A percentile compares a stretch with the other conserved stretches of the same genome.
These are phyloP conservation scores for Catalaphyllia jardinei DNA, from an alignment of 64 coral and sea anemone species.

Conservation along the genomic window DNA sequence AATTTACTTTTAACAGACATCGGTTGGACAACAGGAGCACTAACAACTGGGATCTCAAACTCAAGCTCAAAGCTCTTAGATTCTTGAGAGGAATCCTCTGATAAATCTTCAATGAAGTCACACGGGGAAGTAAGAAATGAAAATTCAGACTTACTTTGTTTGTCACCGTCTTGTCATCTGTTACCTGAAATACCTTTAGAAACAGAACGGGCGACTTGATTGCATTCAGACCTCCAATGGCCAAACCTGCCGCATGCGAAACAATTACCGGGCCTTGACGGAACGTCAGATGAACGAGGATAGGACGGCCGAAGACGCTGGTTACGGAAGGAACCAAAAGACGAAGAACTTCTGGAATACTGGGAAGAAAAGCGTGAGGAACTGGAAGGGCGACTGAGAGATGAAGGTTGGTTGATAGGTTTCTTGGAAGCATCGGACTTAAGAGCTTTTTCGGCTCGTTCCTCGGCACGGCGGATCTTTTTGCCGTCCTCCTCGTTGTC, in stretches of 20 bases:
- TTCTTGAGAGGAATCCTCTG: not conserved
- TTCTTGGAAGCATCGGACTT: constrained; percentile 40
- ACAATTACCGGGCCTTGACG: constrained; percentile 43
- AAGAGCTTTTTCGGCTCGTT: constrained; percentile 42
- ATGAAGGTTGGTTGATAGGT: not conserved
- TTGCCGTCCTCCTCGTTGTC: constrained; percentile 31
- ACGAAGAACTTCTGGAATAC: constrained; percentile 1
- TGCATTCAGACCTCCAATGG: constrained; percentile 51
- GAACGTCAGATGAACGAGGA: not conserved
- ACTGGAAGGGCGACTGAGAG: not conserved
- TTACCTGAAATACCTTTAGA: constrained; percentile 15
- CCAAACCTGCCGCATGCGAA: constrained; percentile 59
- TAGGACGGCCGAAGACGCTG: not conserved
- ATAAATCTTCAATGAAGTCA: not conserved
- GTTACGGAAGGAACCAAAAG: not conserved
- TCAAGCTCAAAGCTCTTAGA: not conserved
- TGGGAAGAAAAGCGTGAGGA: not conserved
- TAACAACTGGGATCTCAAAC: not conserved
- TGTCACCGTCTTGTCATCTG: not conserved
- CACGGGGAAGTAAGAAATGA: not conserved
- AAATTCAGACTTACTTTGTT: constrained; percentile 15
- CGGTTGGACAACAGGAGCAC: not conserved
- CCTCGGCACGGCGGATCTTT: constrained; percentile 46
- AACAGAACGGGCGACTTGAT: not conserved
- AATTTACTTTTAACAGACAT: not conserved